phyloP scores from a whole-genome alignment of 2,113 vertebrate species.

The Cacatua alba region DNA sequence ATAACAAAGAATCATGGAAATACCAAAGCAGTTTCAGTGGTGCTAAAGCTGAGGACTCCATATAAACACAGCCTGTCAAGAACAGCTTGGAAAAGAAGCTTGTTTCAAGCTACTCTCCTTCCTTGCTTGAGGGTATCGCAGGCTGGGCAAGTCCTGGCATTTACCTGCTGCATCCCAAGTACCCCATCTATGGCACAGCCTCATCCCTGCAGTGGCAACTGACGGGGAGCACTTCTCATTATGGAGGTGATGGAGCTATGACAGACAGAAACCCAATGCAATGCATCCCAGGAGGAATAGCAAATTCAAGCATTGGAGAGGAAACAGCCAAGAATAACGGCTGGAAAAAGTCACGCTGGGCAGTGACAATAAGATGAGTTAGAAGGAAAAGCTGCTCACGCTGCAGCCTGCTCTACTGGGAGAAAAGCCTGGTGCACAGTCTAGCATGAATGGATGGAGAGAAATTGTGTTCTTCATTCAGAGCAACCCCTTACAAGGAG shows the following conservation, averaged over 20 bases:
- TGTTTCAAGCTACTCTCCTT: not conserved
- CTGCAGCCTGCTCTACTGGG: not conserved
- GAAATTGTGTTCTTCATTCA: not conserved
- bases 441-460: rapidly evolving
- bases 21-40: constrained; percentile 60
- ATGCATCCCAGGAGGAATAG: rapidly evolving
- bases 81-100: not conserved
- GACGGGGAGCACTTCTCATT: not conserved
- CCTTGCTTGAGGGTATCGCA: rapidly evolving
- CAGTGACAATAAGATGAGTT: not conserved
- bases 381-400: not conserved
- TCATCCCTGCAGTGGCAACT: not conserved
- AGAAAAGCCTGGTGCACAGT: rapidly evolving
- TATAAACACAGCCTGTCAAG: not conserved
- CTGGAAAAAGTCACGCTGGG: not conserved
- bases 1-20: constrained; percentile 54
- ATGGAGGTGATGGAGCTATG: not conserved
- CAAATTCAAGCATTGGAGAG: not conserved
- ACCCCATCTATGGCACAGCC: not conserved
- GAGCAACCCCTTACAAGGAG: not conserved
- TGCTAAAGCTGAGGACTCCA: not conserved
- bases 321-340: not conserved
- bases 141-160: not conserved
- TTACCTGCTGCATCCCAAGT: not conserved
- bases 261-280: not conserved